Percentiles rank a stretch among this genome's conserved stretches.
phyloP scores from a whole-genome alignment of 2,797 vertebrate genomes.

The Molossus molossus region DNA sequence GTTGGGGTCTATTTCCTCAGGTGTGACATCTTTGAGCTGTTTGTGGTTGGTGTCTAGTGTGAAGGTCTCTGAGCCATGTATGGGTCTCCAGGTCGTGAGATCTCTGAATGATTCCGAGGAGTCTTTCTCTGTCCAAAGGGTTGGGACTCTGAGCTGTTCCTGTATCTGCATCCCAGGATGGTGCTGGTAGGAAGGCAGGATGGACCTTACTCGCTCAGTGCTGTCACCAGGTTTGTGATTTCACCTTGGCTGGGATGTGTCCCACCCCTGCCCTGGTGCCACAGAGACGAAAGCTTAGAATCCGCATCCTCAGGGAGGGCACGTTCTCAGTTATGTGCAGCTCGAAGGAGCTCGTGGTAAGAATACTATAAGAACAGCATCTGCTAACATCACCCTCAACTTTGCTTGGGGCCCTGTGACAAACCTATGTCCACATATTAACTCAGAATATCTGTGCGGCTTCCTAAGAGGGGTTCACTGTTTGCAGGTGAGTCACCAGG shows the following conservation, averaged over 20 bases:
- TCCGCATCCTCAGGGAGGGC: background rate
- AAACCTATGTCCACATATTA: background rate
- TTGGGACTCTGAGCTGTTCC: background rate
- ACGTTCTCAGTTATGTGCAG: background rate
- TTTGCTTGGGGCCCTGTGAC: background rate
- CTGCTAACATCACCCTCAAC: background rate
- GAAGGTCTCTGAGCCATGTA: background rate
- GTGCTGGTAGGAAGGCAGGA: background rate
- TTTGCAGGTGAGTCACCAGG: background rate
- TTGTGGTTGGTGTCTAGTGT: background rate
- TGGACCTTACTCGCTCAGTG: background rate
- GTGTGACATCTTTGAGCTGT: background rate
- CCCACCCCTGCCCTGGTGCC: background rate
- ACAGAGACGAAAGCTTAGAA: background rate
- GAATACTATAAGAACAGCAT: background rate
- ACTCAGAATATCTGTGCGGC: background rate
- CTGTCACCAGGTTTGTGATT: background rate
- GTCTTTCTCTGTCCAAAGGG: background rate
- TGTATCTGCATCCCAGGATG: background rate
- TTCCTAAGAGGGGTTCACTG: background rate
- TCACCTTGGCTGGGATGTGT: background rate
- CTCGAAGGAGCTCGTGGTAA: background rate
- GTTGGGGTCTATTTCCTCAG: background rate
- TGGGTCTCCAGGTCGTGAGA: background rate
- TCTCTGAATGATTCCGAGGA: background rate